phyloP scores from a whole-genome alignment of 2,888 invertebrate genomes.

The Cephus nigrinus region DNA sequence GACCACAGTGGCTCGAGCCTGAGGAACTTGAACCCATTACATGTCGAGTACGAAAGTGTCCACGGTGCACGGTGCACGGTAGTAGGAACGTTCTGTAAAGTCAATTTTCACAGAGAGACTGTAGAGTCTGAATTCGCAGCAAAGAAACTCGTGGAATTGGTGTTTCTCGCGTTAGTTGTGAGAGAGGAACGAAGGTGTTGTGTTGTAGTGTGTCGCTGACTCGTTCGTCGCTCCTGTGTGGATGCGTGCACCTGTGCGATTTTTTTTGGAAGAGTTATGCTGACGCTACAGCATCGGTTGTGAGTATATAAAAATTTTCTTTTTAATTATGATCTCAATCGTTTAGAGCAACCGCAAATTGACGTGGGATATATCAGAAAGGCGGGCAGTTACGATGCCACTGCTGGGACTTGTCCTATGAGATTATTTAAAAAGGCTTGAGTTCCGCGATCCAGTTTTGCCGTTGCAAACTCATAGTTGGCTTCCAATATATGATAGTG shows the following conservation, averaged over 20 bases:
- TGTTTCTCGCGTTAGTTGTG: not conserved
- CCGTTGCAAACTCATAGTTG: not conserved
- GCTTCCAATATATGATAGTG: not conserved
- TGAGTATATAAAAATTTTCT: slow-evolving; percentile 27
- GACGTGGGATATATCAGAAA: not conserved
- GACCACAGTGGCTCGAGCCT: slow-evolving; percentile 35
- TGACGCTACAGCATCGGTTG: slow-evolving; percentile 39
- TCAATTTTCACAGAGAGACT: not conserved
- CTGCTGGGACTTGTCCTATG: not conserved
- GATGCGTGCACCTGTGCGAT: slow-evolving; percentile 36
- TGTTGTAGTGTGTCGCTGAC: slow-evolving; percentile 4
- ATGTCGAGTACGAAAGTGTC: not conserved
- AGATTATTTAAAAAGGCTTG: not conserved
- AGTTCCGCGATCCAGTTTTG: not conserved
- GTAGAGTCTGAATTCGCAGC: slow-evolving; percentile 1
- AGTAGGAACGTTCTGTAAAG: not conserved
- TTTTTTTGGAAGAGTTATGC: slow-evolving; percentile 34
- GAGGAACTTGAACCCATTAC: slow-evolving; percentile 20
- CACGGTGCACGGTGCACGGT: not conserved
- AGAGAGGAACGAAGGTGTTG: not conserved
- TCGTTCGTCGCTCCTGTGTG: slow-evolving; percentile 15
- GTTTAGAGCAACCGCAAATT: not conserved
- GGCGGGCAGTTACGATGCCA: not conserved
- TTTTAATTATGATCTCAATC: not conserved
- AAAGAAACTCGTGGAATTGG: slow-evolving; percentile 10